Base-by-base conservation (phyloP, 2,888 invertebrate species). In the Cosmia trapezina region DNA sequence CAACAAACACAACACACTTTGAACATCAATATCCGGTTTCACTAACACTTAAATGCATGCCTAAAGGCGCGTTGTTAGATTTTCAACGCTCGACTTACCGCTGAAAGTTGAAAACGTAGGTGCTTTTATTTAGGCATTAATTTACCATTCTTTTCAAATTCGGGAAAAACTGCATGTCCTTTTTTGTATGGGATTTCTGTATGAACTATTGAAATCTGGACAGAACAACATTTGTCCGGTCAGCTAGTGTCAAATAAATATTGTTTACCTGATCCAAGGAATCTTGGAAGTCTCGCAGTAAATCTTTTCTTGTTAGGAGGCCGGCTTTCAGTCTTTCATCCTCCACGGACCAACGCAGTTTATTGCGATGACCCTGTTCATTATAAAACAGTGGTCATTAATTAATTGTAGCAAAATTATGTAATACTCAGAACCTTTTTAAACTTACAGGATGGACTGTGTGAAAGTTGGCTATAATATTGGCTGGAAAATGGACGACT, bases 281-380 rank as follows among this genome's bases (percentile, higher is more conserved):
- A 73, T 93, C 89, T 90, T 96, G 95, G 78, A 91, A 96, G 87
- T 96, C 96, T 67, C 93, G 93, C 86, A 96, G 87, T 71, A 96
- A 86, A 81, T 95, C 94, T 73, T 93, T 95, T 72, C 93, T 91
- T 0, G 95, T 95, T 3, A 96, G 91, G 53, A 96, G 85, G 2
- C 96, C 96, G 1, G 96, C 95, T 80, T 93, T 96, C 57, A 92
- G 65, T 83, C 92, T 89, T 77, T 96, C 95, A 4, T 86, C 89
- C 80, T 93, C 92, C 9, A 96, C 84, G 11, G 91, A 90, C 91
- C 93, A 95, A 14, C 96, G 92, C 6, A 96, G 89, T 86, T 88
- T 93, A 76, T 95, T 94, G 45, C 95, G 94, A 59, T 88, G 92
- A 70, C 87, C 89, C 96, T 96, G 83, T 56, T 67, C 11, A 62